Evolutionary conservation across 2,797 vertebrate genomes (phyloP).

Genomic region (Pseudotriccus pelzelni): DNA sequence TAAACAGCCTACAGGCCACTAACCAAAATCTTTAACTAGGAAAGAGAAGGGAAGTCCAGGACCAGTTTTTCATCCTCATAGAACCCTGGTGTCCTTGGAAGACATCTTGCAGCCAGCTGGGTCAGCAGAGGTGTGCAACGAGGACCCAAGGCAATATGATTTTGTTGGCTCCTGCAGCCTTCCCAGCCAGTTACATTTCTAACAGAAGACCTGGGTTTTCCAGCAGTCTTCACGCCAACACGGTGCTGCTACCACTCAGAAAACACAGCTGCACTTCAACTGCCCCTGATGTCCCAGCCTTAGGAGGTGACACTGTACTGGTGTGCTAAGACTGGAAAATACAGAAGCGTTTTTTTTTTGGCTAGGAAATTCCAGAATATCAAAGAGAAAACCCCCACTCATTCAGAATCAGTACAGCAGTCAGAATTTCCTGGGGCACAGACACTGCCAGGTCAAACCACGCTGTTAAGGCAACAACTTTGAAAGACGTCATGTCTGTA

Average conservation of each 20-base stretch:
- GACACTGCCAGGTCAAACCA: not conserved
- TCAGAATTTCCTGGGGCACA: not conserved
- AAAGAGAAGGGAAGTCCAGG: not conserved
- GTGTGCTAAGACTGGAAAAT: not conserved
- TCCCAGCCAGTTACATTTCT: not conserved
- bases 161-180: not conserved
- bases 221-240: not conserved
- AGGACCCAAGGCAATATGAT: not conserved
- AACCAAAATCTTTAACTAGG: not conserved
- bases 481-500: not conserved
- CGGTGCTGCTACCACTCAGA: not conserved
- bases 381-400: not conserved
- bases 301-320: not conserved
- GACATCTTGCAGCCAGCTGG: not conserved
- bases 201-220: not conserved
- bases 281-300: not conserved
- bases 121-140: not conserved
- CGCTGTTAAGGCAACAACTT: not conserved
- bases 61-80: not conserved
- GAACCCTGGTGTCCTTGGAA: not conserved
- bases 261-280: not conserved
- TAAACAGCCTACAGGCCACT: not conserved
- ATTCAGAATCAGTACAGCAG: not conserved
- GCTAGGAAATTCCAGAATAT: not conserved
- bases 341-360: not conserved